Evolutionary conservation across 2,113 vertebrate species (phyloP), one percentile per base, ranked within the genome.

Genomic region (Neolamprologus modestus): DNA sequence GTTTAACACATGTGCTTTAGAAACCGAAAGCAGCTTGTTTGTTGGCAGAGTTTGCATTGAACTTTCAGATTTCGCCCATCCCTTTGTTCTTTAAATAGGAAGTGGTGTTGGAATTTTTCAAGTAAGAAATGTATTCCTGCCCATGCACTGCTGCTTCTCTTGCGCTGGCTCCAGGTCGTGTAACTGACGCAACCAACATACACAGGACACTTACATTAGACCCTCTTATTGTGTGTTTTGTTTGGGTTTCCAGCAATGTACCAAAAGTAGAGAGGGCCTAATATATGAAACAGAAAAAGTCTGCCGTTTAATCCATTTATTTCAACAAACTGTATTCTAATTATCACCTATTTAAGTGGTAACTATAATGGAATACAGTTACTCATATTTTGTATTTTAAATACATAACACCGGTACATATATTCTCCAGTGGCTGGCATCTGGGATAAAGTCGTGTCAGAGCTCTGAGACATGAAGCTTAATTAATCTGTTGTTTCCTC

Each of bases 121-220:
- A 53, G 9, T 53, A 53, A 53, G 0, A 53, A 0, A 53, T 53
- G 50, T 0, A 53, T 53, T 21, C 52, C 52, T 53, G 50, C 50
- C 19, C 9, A 0, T 53, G 50, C 50, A 53, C 50, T 53, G 50
- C 50, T 3, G 50, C 0, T 10, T n/a, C 19, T 0, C 0, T 53
- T 53, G 52, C 0, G 52, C 9, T 53, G 9, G 0, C 19, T 53
- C 52, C 5, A 0, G 52, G 5, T 53, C 1, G 9, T 53, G 9
- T 53, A 53, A 53, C 52, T 53, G 19, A 21, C 52, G 1, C 19
- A 52, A 31, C 28, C 28, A 31, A 33, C 52, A 53, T 53, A 53
- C 19, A 53, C 9, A 53, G 52, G n/a, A 54, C 0, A 0, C 53
- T 12, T 24, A 24, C 3, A 24, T 24, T 54, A 3, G n/a, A 54